Percentiles rank a stretch among this genome's conserved stretches.
Evolutionary conservation across 2,113 vertebrate species (phyloP).

Genomic region (Gila orcuttii): DNA sequence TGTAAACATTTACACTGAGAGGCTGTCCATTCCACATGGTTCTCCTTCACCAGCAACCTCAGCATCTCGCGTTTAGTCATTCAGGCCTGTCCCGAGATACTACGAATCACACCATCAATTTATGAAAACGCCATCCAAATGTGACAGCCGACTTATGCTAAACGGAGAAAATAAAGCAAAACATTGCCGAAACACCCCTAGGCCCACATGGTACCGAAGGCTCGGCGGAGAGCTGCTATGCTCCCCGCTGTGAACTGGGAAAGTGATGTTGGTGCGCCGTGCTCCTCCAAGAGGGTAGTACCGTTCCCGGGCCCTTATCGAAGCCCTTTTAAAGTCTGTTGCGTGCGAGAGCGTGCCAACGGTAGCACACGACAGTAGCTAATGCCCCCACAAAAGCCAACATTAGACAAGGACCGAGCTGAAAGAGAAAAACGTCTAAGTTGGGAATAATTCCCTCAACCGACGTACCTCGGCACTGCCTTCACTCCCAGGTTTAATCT

Average conservation of each 20-base stretch:
- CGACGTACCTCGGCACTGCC: constrained; percentile 3
- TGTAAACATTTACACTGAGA: constrained; percentile 86
- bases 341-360: constrained; percentile 73
- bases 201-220: constrained; percentile 83
- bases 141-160: constrained; percentile 85
- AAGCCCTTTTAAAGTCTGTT: constrained; percentile 82
- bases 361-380: constrained; percentile 52
- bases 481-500: constrained; percentile 28
- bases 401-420: constrained; percentile 45
- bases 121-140: constrained; percentile 82
- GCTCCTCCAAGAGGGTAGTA: constrained; percentile 78
- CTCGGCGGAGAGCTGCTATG: constrained; percentile 79
- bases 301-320: constrained; percentile 74
- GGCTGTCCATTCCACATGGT: constrained; percentile 84
- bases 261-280: constrained; percentile 81
- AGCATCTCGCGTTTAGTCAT: constrained; percentile 83
- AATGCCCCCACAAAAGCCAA: constrained; percentile 72
- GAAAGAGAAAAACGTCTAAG: constrained; percentile 32
- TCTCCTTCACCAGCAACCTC: constrained; percentile 80
- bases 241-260: constrained; percentile 85
- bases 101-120: constrained; percentile 83
- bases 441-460: constrained; percentile 34
- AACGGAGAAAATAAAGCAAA: constrained; percentile 83
- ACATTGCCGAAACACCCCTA: constrained; percentile 86
- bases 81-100: constrained; percentile 83